These are phyloP conservation scores for Cybosia mesomella DNA, from an alignment of 2,888 invertebrate species.

Conservation along the genomic window DNA sequence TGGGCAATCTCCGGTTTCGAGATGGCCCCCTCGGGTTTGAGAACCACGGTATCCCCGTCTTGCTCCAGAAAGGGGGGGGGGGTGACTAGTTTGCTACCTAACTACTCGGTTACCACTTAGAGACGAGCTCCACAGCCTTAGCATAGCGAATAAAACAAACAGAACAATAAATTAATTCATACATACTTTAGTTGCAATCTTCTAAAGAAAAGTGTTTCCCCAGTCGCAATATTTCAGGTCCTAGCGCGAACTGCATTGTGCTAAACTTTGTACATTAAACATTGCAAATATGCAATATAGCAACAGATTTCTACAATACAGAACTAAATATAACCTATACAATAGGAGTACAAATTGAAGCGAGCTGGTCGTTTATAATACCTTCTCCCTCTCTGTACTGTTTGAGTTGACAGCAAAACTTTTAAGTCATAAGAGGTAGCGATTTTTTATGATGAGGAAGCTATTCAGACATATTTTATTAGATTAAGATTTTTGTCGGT, in stretches of 20 bases:
- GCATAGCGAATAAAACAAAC: background rate
- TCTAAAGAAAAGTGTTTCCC: constrained; percentile 4
- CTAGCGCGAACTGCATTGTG: background rate
- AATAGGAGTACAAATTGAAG: constrained; percentile 62
- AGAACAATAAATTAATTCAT: background rate
- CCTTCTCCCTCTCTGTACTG: constrained; percentile 55
- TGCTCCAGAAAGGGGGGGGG: too few species aligned
- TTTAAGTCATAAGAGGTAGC: constrained; percentile 32
- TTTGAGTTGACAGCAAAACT: constrained; percentile 55
- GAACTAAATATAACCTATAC: constrained; percentile 38
- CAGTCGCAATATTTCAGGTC: background rate
- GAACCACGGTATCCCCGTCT: too few species aligned
- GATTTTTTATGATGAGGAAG: background rate
- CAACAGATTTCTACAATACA: background rate
- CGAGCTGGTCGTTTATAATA: constrained; percentile 53
- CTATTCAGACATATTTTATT: too few species aligned
- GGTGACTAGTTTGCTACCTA: too few species aligned
- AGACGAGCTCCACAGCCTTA: background rate
- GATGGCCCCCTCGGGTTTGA: too few species aligned
- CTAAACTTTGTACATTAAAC: constrained; percentile 1
- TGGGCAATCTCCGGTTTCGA: too few species aligned
- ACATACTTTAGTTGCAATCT: background rate
- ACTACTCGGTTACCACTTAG: too few species aligned
- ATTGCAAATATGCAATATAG: background rate
- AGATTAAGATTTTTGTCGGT: too few species aligned